phyloP scores from a whole-genome alignment of 2,797 vertebrate genomes.

The Myotis findleyi region DNA sequence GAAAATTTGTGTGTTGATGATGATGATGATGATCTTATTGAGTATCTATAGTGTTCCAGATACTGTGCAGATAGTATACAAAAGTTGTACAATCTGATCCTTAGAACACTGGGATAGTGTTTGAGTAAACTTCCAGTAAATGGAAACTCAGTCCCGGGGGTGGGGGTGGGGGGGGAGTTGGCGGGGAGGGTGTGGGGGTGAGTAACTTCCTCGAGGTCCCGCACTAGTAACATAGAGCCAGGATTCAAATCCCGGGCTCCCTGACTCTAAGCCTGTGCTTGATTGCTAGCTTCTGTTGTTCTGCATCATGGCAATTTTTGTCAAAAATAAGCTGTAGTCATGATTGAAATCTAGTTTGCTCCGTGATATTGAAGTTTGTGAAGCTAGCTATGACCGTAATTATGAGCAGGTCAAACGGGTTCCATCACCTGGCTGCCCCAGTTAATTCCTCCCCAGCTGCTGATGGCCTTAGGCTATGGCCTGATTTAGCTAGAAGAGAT shows the following conservation, averaged over 20 bases:
- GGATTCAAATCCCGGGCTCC: not conserved
- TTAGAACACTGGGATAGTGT: not conserved
- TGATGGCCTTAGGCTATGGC: not conserved
- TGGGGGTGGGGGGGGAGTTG: rapidly evolving
- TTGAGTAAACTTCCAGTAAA: not conserved
- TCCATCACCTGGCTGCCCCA: not conserved
- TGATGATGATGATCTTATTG: not conserved
- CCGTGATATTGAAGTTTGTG: not conserved
- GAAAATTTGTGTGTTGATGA: not conserved
- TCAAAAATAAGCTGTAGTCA: slow-evolving; percentile 9
- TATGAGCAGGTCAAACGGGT: not conserved
- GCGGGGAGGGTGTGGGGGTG: rapidly evolving
- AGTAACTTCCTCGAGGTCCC: not conserved
- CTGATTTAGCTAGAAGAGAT: not conserved
- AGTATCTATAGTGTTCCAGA: not conserved
- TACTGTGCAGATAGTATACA: not conserved
- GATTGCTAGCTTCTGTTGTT: not conserved
- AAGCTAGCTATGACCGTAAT: not conserved
- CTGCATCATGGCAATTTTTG: not conserved
- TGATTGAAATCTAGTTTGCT: not conserved
- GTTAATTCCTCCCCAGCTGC: not conserved
- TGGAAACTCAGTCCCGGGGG: not conserved
- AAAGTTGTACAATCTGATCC: no score
- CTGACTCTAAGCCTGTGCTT: not conserved
- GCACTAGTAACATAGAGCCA: not conserved